Evolutionary conservation across 2,113 vertebrate species (phyloP).

Genomic region (Laterallus jamaicensis): DNA sequence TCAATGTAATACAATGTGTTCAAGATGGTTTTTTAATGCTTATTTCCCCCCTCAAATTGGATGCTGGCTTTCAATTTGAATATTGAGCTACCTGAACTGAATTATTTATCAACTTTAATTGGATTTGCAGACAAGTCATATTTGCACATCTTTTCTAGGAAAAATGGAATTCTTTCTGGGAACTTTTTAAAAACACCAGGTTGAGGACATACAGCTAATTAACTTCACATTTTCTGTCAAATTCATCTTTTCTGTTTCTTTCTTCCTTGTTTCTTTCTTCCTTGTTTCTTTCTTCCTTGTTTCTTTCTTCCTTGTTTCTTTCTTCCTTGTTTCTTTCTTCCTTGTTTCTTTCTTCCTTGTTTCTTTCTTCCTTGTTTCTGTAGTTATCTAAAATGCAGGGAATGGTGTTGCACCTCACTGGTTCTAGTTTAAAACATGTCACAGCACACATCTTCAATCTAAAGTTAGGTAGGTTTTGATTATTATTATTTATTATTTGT

Average conservation of each 20-base stretch:
- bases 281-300: neutral
- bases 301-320: too few relatives aligned
- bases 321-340: too few relatives aligned
- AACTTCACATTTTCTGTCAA: conserved; percentile 45
- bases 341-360: too few relatives aligned
- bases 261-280: neutral
- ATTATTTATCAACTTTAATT: conserved; percentile 65
- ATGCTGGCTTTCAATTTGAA: conserved; percentile 63
- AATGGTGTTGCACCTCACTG: neutral
- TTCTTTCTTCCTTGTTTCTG: neutral
- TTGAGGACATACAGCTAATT: conserved; percentile 28
- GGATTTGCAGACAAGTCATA: conserved; percentile 64
- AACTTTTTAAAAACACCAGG: conserved; percentile 53
- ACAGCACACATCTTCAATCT: neutral
- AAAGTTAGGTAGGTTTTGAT: neutral
- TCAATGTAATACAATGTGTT: conserved; percentile 58
- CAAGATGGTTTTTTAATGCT: conserved; percentile 67
- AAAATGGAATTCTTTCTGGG: conserved; percentile 40
- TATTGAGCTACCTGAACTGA: conserved; percentile 67
- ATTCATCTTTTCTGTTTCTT: neutral
- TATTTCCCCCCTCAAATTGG: conserved; percentile 67
- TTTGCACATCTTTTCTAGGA: conserved; percentile 38
- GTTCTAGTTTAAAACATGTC: neutral
- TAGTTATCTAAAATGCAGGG: neutral
- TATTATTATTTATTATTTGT: neutral